Conservation (phyloP, 2,797 vertebrate genomes). For the Varecia variegata region DNA sequence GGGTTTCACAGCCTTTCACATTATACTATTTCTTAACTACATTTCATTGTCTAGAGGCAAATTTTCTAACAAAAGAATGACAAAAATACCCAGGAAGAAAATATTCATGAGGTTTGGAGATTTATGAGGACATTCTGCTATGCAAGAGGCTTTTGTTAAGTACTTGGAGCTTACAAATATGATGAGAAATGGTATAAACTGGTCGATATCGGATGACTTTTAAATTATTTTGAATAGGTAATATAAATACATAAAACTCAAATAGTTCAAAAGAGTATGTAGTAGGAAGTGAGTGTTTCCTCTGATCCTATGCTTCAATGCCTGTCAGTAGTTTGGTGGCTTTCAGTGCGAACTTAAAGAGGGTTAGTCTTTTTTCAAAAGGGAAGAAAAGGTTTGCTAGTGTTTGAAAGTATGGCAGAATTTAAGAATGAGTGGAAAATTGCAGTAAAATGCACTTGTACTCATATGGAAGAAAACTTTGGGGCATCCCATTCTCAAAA, state of each 20-base stretch:
- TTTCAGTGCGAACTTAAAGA: not conserved
- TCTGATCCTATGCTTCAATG: not conserved
- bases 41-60: constrained; percentile 40
- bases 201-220: not conserved
- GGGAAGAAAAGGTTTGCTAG: not conserved
- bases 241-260: not conserved
- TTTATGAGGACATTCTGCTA: not conserved
- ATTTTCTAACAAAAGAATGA: constrained; percentile 47
- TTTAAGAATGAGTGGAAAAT: constrained; percentile 2
- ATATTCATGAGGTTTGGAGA: constrained; percentile 23
- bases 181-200: not conserved
- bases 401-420: not conserved
- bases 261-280: not conserved
- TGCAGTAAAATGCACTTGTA: not conserved
- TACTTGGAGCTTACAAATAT: not conserved
- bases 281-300: not conserved
- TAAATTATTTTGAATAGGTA: not conserved
- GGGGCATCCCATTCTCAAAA: not conserved
- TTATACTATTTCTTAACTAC: constrained; percentile 34
- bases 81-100: constrained; percentile 13
- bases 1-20: not conserved
- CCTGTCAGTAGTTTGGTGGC: not conserved
- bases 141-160: not conserved
- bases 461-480: not conserved
- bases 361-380: not conserved